Conservation (phyloP, 2,797 vertebrate genomes). For the Sebastes steindachneri region DNA sequence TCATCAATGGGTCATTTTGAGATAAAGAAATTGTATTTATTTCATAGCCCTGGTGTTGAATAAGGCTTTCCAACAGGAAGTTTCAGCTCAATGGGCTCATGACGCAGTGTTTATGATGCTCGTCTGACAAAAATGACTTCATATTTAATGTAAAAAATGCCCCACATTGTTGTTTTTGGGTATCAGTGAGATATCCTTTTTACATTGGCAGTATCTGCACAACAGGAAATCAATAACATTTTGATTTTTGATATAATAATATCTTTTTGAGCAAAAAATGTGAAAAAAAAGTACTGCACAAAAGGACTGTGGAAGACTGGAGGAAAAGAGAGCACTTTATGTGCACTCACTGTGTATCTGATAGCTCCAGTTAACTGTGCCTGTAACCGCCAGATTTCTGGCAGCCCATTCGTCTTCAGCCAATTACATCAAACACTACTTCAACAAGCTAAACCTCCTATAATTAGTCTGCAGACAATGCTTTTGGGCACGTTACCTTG, state of each 20-base stretch:
- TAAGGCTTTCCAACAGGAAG: not conserved
- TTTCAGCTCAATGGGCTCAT: not conserved
- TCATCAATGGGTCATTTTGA: not conserved
- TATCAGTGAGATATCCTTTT: not conserved
- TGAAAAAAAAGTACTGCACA: not conserved
- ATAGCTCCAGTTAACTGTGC: conserved; percentile 48
- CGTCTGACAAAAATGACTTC: not conserved
- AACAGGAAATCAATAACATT: not conserved
- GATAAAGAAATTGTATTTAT: not conserved
- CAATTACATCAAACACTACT: conserved; percentile 65
- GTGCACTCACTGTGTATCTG: conserved; percentile 34
- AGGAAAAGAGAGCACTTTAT: not conserved
- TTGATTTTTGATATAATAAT: not conserved
- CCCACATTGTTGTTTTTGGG: not conserved
- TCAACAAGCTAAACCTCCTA: conserved; percentile 52
- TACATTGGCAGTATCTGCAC: not conserved
- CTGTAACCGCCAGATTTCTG: conserved; percentile 46
- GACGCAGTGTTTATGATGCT: not conserved
- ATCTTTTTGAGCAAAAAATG: not conserved
- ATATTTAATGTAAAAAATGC: not conserved
- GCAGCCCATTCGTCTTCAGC: conserved; percentile 63
- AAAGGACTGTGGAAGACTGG: not conserved
- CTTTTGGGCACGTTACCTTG: conserved; percentile 87
- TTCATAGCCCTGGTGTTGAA: not conserved
- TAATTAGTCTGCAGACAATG: conserved; percentile 57